These are phyloP conservation scores for Clitarchus hookeri DNA, from an alignment of 2,888 invertebrate species.

Conservation along the genomic window DNA sequence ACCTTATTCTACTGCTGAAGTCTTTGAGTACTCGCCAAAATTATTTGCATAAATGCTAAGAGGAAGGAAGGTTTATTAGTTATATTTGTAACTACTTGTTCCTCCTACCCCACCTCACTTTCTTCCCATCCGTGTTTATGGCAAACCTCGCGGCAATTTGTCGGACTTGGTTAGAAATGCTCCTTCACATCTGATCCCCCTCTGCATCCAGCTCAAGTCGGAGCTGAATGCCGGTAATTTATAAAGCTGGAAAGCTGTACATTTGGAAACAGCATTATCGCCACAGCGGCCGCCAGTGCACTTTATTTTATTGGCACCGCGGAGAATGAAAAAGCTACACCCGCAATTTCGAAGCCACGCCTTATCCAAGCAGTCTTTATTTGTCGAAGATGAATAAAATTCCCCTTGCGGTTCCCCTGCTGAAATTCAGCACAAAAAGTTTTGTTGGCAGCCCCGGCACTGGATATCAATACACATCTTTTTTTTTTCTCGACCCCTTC, in stretches of 20 bases:
- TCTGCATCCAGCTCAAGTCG: background rate
- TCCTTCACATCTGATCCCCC: too few species aligned
- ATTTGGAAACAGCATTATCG: background rate
- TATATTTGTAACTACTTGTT: too few species aligned
- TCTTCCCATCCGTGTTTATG: too few species aligned
- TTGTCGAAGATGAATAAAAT: background rate
- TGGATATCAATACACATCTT: background rate
- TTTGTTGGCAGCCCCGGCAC: background rate
- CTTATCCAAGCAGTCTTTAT: background rate
- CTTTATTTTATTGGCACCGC: background rate
- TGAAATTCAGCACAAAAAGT: background rate
- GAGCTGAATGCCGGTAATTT: background rate
- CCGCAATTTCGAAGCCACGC: background rate
- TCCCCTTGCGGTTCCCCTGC: background rate
- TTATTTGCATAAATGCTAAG: too few species aligned
- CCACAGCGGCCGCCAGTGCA: background rate
- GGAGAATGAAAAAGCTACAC: background rate
- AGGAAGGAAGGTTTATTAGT: too few species aligned
- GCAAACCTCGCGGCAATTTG: too few species aligned
- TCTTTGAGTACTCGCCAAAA: too few species aligned
- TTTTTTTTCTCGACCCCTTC: background rate
- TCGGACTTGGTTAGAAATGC: too few species aligned
- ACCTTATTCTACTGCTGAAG: too few species aligned
- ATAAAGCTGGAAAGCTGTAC: background rate
- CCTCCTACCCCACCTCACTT: too few species aligned